Evolutionary conservation across 2,797 vertebrate species (phyloP), one percentile per base, ranked within the genome.

Genomic region (Hozukius guyotensis): DNA sequence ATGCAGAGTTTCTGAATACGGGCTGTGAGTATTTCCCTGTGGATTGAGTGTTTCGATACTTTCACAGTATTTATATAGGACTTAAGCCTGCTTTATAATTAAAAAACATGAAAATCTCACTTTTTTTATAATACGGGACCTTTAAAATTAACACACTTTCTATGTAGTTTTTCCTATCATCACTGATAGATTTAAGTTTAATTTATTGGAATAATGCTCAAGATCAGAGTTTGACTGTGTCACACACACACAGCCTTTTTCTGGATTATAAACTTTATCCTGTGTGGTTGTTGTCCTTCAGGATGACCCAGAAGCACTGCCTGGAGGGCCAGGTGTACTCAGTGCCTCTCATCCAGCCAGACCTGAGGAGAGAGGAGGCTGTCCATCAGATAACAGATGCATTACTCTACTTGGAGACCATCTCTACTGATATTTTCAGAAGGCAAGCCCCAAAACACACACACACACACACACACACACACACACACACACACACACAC

Each of bases 341-440:
- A 0, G 97, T 97, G 68, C 97, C 98, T 6, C 94, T 99, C 82
- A 97, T 98, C 89, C 97, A 98, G 92, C 95, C 97, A 0, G 97
- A 98, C 81, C 94, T 99, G 46, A 95, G 97, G 72, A 92, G 96
- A 71, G 97, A 98, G 85, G 97, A 98, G 93, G 96, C 97, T 25
- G 94, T 98, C 76, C 95, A 97, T 80, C 97, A 98, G 91, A 96
- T 98, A 84, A 96, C 96, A 4, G 97, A 97, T 72, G 96, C 96
- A 4, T 94, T 98, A 65, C 93, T 97, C 75, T 97, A 97, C 77
- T 88, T 99, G 76, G 97, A 98, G 49, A 96, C 93, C 57, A 97
- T 99, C 66, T 98, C 97, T 0, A 93, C 93, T 0, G 98, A 99
- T 92, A 98, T 98, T 90, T 99, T 99, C 87, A 97, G 81, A 93